phyloP scores from a whole-genome alignment of 2,888 invertebrate species.

The Epistrophe grossulariae region DNA sequence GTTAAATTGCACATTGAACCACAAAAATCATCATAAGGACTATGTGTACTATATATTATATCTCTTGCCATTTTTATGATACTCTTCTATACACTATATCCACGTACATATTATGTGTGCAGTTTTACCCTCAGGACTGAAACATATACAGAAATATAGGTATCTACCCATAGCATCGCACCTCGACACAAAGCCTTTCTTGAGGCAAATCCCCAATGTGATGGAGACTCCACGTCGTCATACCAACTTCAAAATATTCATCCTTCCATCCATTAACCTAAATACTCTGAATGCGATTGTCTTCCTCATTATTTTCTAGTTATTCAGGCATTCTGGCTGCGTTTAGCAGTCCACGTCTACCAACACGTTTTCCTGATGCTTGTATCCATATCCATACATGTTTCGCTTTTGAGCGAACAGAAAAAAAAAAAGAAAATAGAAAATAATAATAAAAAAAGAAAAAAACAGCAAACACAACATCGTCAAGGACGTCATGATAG shows the following conservation, averaged over 20 bases:
- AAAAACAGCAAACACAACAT: conserved; percentile 46
- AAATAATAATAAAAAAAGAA: conserved; percentile 22
- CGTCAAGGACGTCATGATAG: conserved; percentile 72
- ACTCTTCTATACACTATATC: background rate
- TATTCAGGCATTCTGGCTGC: conserved; percentile 71
- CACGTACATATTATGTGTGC: background rate
- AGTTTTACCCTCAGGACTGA: background rate
- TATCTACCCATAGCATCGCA: conserved; percentile 42
- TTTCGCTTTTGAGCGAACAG: conserved; percentile 11
- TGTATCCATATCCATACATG: conserved; percentile 24
- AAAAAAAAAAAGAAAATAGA: conserved; percentile 13
- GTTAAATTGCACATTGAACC: conserved; percentile 66
- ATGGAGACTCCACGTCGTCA: conserved; percentile 43
- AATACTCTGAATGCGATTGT: conserved; percentile 74
- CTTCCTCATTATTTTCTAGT: conserved; percentile 75
- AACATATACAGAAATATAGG: conserved; percentile 14
- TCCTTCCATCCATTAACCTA: conserved; percentile 75
- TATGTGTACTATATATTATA: background rate
- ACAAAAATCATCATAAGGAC: conserved; percentile 59
- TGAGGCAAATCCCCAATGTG: conserved; percentile 54
- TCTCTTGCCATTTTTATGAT: conserved; percentile 16
- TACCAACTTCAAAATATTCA: conserved; percentile 63
- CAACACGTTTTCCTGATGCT: conserved; percentile 2
- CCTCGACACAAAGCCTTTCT: conserved; percentile 44
- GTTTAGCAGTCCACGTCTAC: conserved; percentile 41